Evolutionary conservation across 35 echinoderm and acorn worm species (phyloP), one percentile per base, ranked within the genome.

Genomic region (Chiridota heheva): DNA sequence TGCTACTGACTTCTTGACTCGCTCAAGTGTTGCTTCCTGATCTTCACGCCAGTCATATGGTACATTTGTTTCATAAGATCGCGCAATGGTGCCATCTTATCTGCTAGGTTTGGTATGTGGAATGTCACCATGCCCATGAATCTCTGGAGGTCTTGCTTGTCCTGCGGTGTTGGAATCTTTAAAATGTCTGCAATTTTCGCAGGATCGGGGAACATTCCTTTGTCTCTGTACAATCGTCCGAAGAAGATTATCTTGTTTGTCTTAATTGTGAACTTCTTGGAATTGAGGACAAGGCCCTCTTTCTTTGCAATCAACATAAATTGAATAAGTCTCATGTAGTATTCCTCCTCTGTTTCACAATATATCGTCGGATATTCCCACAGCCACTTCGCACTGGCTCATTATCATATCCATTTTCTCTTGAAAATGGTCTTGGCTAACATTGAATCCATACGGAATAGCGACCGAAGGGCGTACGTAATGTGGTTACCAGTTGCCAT

Each of bases 381-480:
- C 86, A 71, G 61, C 67, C 3, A 75, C 77, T n/a, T 77, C 36
- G 13, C 59, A 60, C 44, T 89, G 58, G 16, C 24, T 60, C 16
- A 33, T 58, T 2, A 82, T 88, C 33, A 37, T 26, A 72, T 82
- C 86, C 77, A 81, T 88, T 29, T 46, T 31, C 36, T 81, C 64
- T 53, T 88, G 86, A 69, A 82, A 88, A 7, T 81, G 36, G 45
- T 88, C 69, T 72, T 88, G 86, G 35, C 86, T 88, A 15, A 44
- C 70, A 1, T 62, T 28, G n/a, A 88, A 29, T 15, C 86, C 86
- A 46, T 70, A 88, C 18, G 62, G 80, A 67, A 33, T 92, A 87
- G n/a, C 89, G 30, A 58, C 84, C 89, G 27, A 85, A 92, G 41
- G 89, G 83, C 13, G 89, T 87, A 20, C 38, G 60, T 45, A 92